Evolutionary conservation across 1,140 invertebrate species (phyloP).

Genomic region (Hetaerina americana): DNA sequence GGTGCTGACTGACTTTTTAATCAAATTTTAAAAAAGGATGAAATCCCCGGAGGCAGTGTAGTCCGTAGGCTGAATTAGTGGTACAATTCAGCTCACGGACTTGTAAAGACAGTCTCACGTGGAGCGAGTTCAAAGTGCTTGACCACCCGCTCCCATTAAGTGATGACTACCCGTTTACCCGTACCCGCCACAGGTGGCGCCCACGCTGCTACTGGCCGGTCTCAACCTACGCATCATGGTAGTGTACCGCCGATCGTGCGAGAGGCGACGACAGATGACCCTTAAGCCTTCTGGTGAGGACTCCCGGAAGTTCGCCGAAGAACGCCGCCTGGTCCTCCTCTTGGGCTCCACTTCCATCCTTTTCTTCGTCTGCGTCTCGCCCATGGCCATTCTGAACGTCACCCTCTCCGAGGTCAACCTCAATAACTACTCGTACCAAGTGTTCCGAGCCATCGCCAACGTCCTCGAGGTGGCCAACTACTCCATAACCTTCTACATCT

Average conservation of each 20-base stretch:
- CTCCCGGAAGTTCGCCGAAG: slow-evolving; percentile 52
- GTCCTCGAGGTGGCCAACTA: slow-evolving; percentile 60
- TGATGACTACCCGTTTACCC: no score
- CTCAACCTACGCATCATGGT: slow-evolving; percentile 56
- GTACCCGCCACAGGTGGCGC: slow-evolving; percentile 36
- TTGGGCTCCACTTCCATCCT: slow-evolving; percentile 57
- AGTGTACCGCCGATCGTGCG: slow-evolving; percentile 49
- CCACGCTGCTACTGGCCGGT: slow-evolving; percentile 48
- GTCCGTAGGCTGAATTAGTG: no score
- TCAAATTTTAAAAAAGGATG: no score
- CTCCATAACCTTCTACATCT: slow-evolving; percentile 66
- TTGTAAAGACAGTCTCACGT: no score
- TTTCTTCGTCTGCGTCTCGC: slow-evolving; percentile 60
- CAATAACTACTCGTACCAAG: slow-evolving; percentile 46
- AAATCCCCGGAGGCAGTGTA: no score
- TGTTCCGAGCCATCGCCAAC: slow-evolving; percentile 59
- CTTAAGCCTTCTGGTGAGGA: slow-evolving; percentile 43
- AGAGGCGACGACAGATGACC: slow-evolving; percentile 47
- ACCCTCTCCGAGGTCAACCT: slow-evolving; percentile 48
- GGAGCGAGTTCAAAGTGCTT: no score
- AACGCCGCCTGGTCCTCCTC: slow-evolving; percentile 50
- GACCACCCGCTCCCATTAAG: no score
- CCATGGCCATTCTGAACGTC: slow-evolving; percentile 58
- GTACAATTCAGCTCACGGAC: no score
- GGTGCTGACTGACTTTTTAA: no score